Evolutionary conservation across 1,140 invertebrate genomes (phyloP).

Genomic region (Heterodera carotae): DNA sequence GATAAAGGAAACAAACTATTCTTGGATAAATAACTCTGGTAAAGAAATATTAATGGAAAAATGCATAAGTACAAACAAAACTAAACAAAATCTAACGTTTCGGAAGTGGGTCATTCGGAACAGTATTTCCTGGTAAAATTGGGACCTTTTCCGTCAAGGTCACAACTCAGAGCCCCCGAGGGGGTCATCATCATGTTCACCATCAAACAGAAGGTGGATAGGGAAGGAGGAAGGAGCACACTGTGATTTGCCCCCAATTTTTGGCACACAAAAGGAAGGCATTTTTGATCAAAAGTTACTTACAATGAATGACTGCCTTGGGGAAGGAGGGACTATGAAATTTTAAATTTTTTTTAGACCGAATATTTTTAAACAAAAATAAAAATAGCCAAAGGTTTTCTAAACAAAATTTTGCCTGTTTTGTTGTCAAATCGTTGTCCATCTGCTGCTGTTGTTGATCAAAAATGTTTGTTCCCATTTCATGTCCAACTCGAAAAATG

Average conservation of each 20-base stretch:
- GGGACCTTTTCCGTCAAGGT: not conserved
- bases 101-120: too few relatives aligned
- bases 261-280: constrained; percentile 16
- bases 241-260: not conserved
- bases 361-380: not conserved
- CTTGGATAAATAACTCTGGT: too few relatives aligned
- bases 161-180: not conserved
- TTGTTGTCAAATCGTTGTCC: constrained; percentile 37
- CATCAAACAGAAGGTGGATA: too few relatives aligned
- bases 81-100: too few relatives aligned
- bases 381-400: too few relatives aligned
- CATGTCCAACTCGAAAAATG: constrained; percentile 15
- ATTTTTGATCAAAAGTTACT: not conserved
- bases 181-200: constrained; percentile 12
- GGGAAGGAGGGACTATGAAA: not conserved
- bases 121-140: too few relatives aligned
- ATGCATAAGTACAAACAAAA: too few relatives aligned
- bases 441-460: not conserved
- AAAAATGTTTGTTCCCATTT: constrained; percentile 1
- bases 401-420: constrained; percentile 40
- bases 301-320: not conserved
- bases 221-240: too few relatives aligned
- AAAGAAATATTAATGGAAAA: too few relatives aligned
- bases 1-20: too few relatives aligned
- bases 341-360: not conserved